These are phyloP conservation scores for Alectura lathami DNA, from an alignment of 2,113 vertebrate genomes.

Conservation along the genomic window DNA sequence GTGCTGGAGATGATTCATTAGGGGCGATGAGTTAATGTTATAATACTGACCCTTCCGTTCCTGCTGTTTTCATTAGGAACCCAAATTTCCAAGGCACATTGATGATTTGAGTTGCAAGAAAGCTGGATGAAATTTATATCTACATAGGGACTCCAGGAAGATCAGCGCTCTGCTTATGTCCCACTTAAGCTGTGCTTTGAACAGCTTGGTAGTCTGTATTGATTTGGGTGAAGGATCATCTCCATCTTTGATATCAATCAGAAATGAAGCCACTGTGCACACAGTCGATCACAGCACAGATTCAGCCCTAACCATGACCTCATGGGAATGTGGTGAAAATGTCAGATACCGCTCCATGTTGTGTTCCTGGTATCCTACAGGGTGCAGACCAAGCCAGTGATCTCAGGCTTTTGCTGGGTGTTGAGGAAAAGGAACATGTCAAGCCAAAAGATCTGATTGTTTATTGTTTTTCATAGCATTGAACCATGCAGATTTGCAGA, in stretches of 20 bases:
- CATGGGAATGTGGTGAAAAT: rapidly evolving
- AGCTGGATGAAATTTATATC: neutral
- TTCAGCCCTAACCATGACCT: neutral
- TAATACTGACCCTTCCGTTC: neutral
- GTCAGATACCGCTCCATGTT: neutral
- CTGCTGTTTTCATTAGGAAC: neutral
- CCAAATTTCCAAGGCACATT: neutral
- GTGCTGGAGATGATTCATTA: neutral
- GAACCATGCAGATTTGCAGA: neutral
- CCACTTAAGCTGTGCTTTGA: neutral
- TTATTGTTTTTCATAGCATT: neutral
- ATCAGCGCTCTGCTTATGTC: rapidly evolving
- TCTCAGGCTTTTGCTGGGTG: neutral
- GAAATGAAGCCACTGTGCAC: neutral
- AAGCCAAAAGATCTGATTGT: neutral
- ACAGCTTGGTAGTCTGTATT: neutral
- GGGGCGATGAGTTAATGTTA: neutral
- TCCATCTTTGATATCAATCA: neutral
- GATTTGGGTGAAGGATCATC: neutral
- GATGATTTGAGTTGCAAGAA: neutral
- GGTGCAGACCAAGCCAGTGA: neutral
- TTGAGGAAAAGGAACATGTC: neutral
- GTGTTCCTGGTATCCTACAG: neutral
- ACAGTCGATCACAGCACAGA: neutral
- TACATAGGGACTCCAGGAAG: neutral